Evolutionary conservation across 2,113 vertebrate species (phyloP).

Genomic region (Nibea albiflora): DNA sequence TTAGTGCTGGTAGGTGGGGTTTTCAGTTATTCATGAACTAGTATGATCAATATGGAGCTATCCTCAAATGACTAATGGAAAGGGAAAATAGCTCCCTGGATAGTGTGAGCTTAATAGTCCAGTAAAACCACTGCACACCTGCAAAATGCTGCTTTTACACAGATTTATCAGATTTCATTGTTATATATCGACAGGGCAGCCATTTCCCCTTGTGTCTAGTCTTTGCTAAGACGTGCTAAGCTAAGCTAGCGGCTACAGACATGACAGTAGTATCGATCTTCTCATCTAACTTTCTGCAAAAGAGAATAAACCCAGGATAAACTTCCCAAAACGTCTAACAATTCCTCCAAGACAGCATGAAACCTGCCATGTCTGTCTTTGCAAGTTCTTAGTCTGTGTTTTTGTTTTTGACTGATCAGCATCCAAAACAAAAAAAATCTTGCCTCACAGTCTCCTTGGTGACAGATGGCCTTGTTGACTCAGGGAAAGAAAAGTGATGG

Average conservation of each 20-base stretch:
- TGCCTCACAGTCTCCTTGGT: neutral
- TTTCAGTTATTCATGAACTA: neutral
- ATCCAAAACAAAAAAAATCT: neutral
- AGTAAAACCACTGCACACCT: neutral
- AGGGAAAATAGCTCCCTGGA: neutral
- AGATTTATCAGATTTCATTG: neutral
- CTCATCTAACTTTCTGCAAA: neutral
- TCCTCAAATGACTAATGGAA: too few species aligned
- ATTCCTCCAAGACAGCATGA: neutral
- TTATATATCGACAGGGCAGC: neutral
- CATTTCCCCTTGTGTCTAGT: neutral
- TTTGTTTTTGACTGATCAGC: conserved; percentile 1
- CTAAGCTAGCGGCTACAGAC: neutral
- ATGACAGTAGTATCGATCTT: neutral
- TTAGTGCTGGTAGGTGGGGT: neutral
- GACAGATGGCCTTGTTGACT: conserved; percentile 49
- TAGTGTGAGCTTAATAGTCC: too few species aligned
- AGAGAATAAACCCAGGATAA: neutral
- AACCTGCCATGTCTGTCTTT: neutral
- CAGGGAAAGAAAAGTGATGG: conserved; percentile 57
- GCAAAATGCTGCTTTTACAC: neutral
- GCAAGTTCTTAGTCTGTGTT: neutral
- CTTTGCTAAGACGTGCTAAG: too few species aligned
- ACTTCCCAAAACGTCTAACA: neutral
- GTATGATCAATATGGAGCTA: neutral